phyloP scores from a whole-genome alignment of 2,113 vertebrate genomes.

The Xenopus borealis region DNA sequence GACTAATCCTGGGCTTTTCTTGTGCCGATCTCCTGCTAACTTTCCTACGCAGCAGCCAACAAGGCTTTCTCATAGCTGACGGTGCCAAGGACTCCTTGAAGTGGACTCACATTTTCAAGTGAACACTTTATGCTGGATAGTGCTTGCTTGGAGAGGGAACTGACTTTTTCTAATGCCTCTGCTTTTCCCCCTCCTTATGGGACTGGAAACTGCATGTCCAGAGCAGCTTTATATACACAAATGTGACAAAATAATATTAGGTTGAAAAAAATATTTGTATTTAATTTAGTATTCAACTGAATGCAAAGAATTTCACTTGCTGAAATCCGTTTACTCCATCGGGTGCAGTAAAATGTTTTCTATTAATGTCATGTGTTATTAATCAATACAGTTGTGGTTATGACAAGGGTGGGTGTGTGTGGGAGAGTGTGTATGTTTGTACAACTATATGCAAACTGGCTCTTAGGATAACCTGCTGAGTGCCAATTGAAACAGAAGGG shows the following conservation, averaged over 20 bases:
- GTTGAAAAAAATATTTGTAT: too few relatives aligned
- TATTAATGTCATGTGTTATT: too few relatives aligned
- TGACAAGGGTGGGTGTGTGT: background rate
- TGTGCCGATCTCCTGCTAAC: conserved; percentile 30
- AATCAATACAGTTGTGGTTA: background rate
- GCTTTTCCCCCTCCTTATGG: background rate
- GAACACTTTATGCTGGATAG: background rate
- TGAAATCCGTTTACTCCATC: too few relatives aligned
- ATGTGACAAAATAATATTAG: background rate
- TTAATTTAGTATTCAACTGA: background rate
- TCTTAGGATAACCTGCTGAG: too few relatives aligned
- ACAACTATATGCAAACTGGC: too few relatives aligned
- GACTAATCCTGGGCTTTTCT: conserved; percentile 11
- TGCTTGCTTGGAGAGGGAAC: background rate
- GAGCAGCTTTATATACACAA: background rate
- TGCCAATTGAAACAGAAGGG: too few relatives aligned
- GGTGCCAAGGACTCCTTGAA: conserved; percentile 23
- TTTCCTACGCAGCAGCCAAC: conserved; percentile 3
- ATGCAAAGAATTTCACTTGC: background rate
- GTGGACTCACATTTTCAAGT: background rate
- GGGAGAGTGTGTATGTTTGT: too few relatives aligned
- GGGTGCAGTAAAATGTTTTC: too few relatives aligned
- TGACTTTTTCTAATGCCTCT: background rate
- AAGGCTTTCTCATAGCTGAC: conserved; percentile 26
- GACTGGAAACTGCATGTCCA: background rate